Evolutionary conservation across 2,888 invertebrate genomes (phyloP).

Genomic region (Drosophila quinaria): DNA sequence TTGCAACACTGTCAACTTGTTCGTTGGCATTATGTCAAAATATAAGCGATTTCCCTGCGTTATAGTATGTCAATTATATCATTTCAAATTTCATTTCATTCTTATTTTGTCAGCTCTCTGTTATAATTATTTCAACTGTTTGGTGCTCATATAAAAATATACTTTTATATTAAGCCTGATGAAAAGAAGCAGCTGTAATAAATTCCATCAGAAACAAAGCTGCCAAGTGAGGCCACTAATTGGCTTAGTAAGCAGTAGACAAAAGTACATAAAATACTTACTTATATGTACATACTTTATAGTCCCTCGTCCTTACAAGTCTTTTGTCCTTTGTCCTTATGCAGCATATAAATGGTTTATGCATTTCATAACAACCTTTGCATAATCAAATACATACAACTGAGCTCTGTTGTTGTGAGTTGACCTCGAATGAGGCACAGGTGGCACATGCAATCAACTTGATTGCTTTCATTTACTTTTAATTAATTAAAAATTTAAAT

Average conservation of each 20-base stretch:
- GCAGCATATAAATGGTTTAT: conserved; percentile 4
- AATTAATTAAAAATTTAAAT: conserved; percentile 73
- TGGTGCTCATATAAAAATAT: neutral
- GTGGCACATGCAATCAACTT: conserved; percentile 67
- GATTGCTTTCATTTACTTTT: conserved; percentile 80
- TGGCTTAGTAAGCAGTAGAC: neutral
- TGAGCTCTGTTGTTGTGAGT: neutral
- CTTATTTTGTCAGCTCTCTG: neutral
- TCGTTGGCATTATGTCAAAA: too few relatives aligned
- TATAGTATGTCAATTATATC: too few relatives aligned
- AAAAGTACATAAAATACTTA: neutral
- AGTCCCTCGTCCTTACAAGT: neutral
- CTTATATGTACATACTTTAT: neutral
- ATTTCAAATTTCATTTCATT: too few relatives aligned
- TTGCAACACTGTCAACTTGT: too few relatives aligned
- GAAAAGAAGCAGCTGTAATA: neutral
- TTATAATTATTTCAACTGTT: too few relatives aligned
- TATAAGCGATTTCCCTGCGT: too few relatives aligned
- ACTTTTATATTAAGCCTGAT: neutral
- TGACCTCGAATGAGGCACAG: conserved; percentile 38
- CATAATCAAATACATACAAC: conserved; percentile 15
- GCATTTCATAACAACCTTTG: conserved; percentile 16
- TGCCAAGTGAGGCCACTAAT: conserved; percentile 5
- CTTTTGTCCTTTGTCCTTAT: neutral
- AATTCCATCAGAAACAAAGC: neutral